phyloP scores from a whole-genome alignment of 2,888 invertebrate species.

The Ophraella communa region DNA sequence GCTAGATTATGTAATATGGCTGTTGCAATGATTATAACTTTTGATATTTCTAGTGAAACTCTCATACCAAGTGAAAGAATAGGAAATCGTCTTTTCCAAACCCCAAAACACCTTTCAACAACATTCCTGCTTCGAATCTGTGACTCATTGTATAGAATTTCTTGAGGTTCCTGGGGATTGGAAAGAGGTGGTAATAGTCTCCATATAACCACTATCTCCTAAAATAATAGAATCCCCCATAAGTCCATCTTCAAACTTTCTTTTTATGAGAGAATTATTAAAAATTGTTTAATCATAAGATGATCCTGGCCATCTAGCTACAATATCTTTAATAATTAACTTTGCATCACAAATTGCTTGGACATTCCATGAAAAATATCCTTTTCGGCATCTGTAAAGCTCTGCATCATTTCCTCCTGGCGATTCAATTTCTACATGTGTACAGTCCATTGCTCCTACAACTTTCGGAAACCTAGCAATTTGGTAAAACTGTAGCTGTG shows the following conservation, averaged over 20 bases:
- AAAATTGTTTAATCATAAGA: conserved; percentile 45
- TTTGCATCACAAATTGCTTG: conserved; percentile 42
- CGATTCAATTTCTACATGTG: conserved; percentile 47
- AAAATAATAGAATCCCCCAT: too few relatives aligned
- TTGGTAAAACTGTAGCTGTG: not conserved
- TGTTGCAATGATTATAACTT: too few relatives aligned
- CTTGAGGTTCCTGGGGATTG: too few relatives aligned
- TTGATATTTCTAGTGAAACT: too few relatives aligned
- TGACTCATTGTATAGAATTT: too few relatives aligned
- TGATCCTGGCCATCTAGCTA: conserved; percentile 46
- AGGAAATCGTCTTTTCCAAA: too few relatives aligned
- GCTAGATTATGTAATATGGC: too few relatives aligned
- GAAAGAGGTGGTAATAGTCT: too few relatives aligned
- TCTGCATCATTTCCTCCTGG: conserved; percentile 42
- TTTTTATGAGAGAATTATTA: conserved; percentile 38
- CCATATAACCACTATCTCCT: too few relatives aligned
- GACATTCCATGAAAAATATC: conserved; percentile 44
- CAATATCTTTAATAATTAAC: conserved; percentile 40
- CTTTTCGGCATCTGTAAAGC: conserved; percentile 43
- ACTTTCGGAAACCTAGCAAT: conserved; percentile 4
- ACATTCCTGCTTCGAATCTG: too few relatives aligned
- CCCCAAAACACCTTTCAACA: too few relatives aligned
- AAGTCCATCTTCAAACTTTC: conserved; percentile 24
- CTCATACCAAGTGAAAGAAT: too few relatives aligned
- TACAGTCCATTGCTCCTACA: conserved; percentile 25